Evolutionary conservation across 2,888 invertebrate species (phyloP), one percentile per base, ranked within the genome.

Genomic region (Blomia tropicalis): DNA sequence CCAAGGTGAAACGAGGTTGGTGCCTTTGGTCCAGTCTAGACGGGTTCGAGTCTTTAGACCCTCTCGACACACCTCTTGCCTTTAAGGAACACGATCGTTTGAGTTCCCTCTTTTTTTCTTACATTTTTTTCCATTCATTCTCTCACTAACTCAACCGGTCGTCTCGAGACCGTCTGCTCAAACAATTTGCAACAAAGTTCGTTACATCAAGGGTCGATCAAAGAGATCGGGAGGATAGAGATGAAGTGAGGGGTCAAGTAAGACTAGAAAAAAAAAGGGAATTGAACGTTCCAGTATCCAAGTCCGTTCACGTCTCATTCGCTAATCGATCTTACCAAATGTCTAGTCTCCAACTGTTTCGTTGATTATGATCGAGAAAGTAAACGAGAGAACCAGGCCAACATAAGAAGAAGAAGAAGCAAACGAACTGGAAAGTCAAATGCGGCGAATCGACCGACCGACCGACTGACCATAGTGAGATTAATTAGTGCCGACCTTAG

Each of bases 401-500:
- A 47, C 7, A 11, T 14, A 47, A 47, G 22, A 47, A 47, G 11
- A 47, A 47, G 51, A 47, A 47, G 11, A 47, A 11, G 41, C 41
- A 41, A n/a, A 41, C n/a, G 41, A 14, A 41, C 14, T 41, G 41
- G 14, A 41, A 17, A n/a, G 14, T 41, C 41, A n/a, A n/a, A n/a
- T 41, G 41, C 14, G 14, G 41, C 14, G 14, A 47, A 47, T n/a
- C 14, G n/a, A 14, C 7, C 51, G 7, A 47, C 7, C 7, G 22
- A 14, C 27, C 7, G 7, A 19, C 41, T 41, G 41, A 41, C 41
- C 41, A 41, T 14, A n/a, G 51, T 47, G 7, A 47, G 51, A 47
- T 47, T 47, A 47, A 47, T 47, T 47, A 47, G n/a, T 47, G 51
- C 51, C 51, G 41, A 47, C 51, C 22, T 19, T 11, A 27, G 51